These are phyloP conservation scores for Stenchaetothrips biformis DNA, from an alignment of 2,888 invertebrate genomes.

Conservation along the genomic window DNA sequence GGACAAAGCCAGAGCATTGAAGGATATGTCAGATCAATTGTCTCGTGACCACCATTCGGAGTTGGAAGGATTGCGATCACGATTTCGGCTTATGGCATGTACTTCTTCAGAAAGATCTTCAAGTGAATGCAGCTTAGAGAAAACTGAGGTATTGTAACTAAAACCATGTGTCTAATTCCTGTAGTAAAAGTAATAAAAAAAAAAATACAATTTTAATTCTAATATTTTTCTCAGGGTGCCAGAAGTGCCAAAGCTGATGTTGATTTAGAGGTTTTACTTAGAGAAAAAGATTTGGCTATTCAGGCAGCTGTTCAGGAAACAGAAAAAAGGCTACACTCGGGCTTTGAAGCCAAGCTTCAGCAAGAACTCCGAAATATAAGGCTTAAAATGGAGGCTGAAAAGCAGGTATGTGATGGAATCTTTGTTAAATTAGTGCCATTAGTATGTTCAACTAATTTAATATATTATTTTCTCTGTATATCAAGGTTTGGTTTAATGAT, in stretches of 20 bases:
- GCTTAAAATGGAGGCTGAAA: conserved; percentile 52
- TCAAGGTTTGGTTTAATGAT: conserved; percentile 53
- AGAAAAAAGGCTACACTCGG: conserved; percentile 42
- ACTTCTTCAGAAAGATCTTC: conserved; percentile 70
- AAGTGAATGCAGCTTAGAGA: conserved; percentile 72
- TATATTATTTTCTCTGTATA: conserved; percentile 27
- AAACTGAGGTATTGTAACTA: conserved; percentile 53
- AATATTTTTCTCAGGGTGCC: conserved; percentile 19
- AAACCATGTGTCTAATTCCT: background rate
- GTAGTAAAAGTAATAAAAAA: background rate
- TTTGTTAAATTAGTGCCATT: background rate
- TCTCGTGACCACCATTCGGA: conserved; percentile 65
- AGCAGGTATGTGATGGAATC: conserved; percentile 45
- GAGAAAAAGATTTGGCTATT: conserved; percentile 55
- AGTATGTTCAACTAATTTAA: background rate
- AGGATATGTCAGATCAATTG: conserved; percentile 64
- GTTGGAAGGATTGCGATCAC: conserved; percentile 45
- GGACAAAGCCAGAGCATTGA: conserved; percentile 55
- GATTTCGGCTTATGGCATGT: conserved; percentile 60
- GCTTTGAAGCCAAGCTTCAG: conserved; percentile 47
- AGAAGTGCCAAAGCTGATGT: background rate
- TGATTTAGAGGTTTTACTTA: conserved; percentile 31
- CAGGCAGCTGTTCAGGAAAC: conserved; percentile 51
- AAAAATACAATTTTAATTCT: background rate
- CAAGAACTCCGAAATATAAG: conserved; percentile 50